phyloP scores from a whole-genome alignment of 2,797 vertebrate species.

The Merluccius polli region DNA sequence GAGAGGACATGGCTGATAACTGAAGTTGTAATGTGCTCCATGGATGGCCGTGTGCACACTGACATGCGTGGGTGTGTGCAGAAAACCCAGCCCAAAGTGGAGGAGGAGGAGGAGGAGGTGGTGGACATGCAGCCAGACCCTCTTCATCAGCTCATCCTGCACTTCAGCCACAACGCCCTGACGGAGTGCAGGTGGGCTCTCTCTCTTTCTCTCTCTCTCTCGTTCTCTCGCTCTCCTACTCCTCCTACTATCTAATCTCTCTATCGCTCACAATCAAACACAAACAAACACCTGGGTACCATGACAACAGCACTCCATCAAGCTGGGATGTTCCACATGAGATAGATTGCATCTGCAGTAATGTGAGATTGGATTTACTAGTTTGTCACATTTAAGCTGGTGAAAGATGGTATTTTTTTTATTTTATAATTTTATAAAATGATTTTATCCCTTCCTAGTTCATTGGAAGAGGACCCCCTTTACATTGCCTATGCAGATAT shows the following conservation, averaged over 20 bases:
- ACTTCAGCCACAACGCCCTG: slow-evolving; percentile 94
- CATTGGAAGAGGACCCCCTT: slow-evolving; percentile 89
- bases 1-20: background rate
- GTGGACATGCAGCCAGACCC: slow-evolving; percentile 86
- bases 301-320: slow-evolving; percentile 4
- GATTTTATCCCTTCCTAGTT: slow-evolving; percentile 66
- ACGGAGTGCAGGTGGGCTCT: slow-evolving; percentile 84
- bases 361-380: background rate
- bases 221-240: slow-evolving; percentile 22
- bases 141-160: slow-evolving; percentile 96
- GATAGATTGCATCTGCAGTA: background rate
- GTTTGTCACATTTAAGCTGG: background rate
- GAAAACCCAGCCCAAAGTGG: slow-evolving; percentile 85
- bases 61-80: slow-evolving; percentile 60
- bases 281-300: background rate
- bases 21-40: slow-evolving; percentile 15
- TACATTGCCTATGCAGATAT: slow-evolving; percentile 97
- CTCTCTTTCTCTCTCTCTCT: slow-evolving; percentile 18
- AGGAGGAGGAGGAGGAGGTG: slow-evolving; percentile 91
- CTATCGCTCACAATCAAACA: background rate
- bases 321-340: slow-evolving; percentile 10
- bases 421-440: background rate
- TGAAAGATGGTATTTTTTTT: background rate
- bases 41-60: slow-evolving; percentile 4
- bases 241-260: too few relatives aligned